A percentile compares a stretch with the other conserved stretches of the same genome.
phyloP scores from a whole-genome alignment of 2,113 vertebrate genomes.

The Dipodomys ordii region DNA sequence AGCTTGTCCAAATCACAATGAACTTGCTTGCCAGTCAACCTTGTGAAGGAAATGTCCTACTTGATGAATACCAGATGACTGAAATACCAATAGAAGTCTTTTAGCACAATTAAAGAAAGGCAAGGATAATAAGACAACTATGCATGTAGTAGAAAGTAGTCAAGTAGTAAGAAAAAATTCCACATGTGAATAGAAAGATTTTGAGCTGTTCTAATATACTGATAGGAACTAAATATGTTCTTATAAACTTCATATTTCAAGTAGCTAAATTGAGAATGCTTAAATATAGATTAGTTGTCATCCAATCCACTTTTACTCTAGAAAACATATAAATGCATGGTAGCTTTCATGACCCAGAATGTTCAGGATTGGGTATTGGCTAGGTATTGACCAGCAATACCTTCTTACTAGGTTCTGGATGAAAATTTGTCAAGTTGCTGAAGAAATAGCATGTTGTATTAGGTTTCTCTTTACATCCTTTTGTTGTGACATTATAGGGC shows the following conservation, averaged over 20 bases:
- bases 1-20: not conserved
- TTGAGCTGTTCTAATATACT: not conserved
- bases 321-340: not conserved
- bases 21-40: not conserved
- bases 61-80: not conserved
- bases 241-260: not conserved
- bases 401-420: not conserved
- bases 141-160: not conserved
- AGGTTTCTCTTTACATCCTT: not conserved
- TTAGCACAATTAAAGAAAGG: conserved; percentile 29
- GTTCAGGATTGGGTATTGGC: not conserved
- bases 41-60: not conserved
- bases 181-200: not conserved
- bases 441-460: not conserved
- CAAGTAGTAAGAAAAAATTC: not conserved
- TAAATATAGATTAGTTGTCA: not conserved
- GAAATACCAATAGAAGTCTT: not conserved
- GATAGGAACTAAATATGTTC: conserved; percentile 13
- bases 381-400: not conserved
- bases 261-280: not conserved
- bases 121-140: not conserved
- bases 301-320: not conserved
- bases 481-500: not conserved
- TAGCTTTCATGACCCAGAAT: not conserved
- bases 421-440: not conserved